A percentile compares a stretch with the other conserved stretches of the same genome.
Evolutionary conservation across 2,888 invertebrate genomes (phyloP).

Genomic region (Melanotus villosus): DNA sequence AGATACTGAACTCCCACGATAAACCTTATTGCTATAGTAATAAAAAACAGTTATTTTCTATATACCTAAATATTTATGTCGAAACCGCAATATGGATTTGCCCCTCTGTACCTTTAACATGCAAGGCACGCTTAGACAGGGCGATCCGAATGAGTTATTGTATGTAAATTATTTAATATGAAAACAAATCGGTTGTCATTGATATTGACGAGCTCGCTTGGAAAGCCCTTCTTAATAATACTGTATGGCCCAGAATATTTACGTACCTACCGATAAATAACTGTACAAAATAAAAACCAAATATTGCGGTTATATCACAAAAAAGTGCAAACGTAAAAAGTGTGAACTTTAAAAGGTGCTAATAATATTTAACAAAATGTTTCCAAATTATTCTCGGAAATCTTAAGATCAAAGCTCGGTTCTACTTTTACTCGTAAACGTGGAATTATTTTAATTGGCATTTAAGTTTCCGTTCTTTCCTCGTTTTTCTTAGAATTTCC

Average conservation of each 20-base stretch:
- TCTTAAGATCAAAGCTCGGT: too few relatives aligned
- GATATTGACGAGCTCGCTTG: conserved; percentile 35
- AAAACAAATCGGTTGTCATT: conserved; percentile 42
- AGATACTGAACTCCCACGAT: background rate
- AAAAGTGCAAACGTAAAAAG: too few relatives aligned
- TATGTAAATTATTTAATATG: conserved; percentile 50
- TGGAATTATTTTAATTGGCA: conserved; percentile 34
- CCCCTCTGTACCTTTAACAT: conserved; percentile 47
- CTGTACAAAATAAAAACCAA: too few relatives aligned
- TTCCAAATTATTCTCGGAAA: too few relatives aligned
- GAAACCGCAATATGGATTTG: conserved; percentile 48
- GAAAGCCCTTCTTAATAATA: conserved; percentile 23
- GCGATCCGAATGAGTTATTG: conserved; percentile 50
- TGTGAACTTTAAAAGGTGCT: too few relatives aligned
- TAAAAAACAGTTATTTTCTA: conserved; percentile 36
- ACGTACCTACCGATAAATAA: background rate
- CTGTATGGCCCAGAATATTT: background rate
- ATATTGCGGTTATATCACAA: too few relatives aligned
- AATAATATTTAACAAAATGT: too few relatives aligned
- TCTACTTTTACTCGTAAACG: conserved; percentile 22
- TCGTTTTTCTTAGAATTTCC: conserved; percentile 11
- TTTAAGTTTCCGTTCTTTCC: conserved; percentile 35
- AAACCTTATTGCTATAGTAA: background rate
- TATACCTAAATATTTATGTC: conserved; percentile 38
- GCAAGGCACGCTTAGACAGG: conserved; percentile 39